A percentile compares a stretch with the other conserved stretches of the same genome.
phyloP scores from a whole-genome alignment of 2,888 invertebrate genomes.

The Athripsodes cinereus region DNA sequence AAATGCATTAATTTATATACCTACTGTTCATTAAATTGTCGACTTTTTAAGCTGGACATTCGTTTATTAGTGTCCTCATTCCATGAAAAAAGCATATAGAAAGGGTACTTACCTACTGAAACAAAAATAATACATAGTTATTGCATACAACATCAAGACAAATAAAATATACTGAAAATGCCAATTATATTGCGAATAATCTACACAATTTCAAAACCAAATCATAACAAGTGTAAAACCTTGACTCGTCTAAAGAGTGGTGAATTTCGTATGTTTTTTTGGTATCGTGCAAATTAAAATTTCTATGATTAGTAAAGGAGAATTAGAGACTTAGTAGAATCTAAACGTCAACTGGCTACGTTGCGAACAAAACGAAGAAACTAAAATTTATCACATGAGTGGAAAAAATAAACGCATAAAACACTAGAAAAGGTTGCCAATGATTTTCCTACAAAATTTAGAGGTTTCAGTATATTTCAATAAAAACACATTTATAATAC shows the following conservation, averaged over 20 bases:
- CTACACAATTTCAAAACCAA: neutral
- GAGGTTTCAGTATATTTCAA: slow-evolving; percentile 24
- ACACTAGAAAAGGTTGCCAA: too few relatives aligned
- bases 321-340: too few relatives aligned
- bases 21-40: too few relatives aligned
- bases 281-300: too few relatives aligned
- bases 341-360: too few relatives aligned
- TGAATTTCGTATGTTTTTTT: neutral
- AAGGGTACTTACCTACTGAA: slow-evolving; percentile 13
- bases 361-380: too few relatives aligned
- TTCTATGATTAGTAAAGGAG: too few relatives aligned
- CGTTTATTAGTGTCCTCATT: too few relatives aligned
- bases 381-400: too few relatives aligned
- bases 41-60: too few relatives aligned
- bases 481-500: neutral
- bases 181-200: slow-evolving; percentile 10
- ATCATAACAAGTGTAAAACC: neutral
- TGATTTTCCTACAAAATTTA: slow-evolving; percentile 6
- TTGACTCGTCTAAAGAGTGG: neutral
- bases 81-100: neutral
- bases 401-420: too few relatives aligned
- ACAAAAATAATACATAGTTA: slow-evolving; percentile 10
- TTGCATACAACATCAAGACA: neutral
- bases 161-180: slow-evolving; percentile 24
- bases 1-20: too few relatives aligned